These are phyloP conservation scores for Bembecia ichneumoniformis DNA, from an alignment of 2,888 invertebrate genomes.

Conservation along the genomic window DNA sequence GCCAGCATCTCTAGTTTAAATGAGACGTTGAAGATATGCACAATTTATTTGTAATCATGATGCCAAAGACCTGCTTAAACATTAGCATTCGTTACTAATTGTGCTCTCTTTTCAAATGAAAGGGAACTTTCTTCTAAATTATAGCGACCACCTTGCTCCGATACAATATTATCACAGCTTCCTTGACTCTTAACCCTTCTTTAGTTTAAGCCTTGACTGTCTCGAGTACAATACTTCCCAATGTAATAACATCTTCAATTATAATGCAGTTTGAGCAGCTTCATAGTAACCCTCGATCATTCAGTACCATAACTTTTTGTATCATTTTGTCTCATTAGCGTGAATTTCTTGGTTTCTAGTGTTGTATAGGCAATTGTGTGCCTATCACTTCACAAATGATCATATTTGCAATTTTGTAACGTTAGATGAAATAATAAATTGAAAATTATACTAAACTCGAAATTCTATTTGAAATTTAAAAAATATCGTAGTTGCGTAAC, in stretches of 20 bases:
- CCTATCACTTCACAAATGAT: slow-evolving; percentile 94
- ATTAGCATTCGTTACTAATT: slow-evolving; percentile 72
- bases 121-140: slow-evolving; percentile 77
- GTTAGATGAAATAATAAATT: too few relatives aligned
- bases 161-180: slow-evolving; percentile 90
- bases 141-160: slow-evolving; percentile 90
- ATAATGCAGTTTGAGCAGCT: slow-evolving; percentile 87
- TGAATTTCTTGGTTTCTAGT: slow-evolving; percentile 80
- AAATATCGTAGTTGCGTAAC: too few relatives aligned
- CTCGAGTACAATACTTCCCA: slow-evolving; percentile 94
- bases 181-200: slow-evolving; percentile 77
- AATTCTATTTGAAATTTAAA: too few relatives aligned
- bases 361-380: slow-evolving; percentile 95
- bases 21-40: too few relatives aligned
- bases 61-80: slow-evolving; percentile 77
- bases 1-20: too few relatives aligned
- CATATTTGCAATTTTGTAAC: too few relatives aligned
- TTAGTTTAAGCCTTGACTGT: slow-evolving; percentile 82
- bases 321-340: slow-evolving; percentile 94
- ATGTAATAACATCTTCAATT: slow-evolving; percentile 94
- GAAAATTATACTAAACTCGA: too few relatives aligned
- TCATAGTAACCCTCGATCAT: slow-evolving; percentile 91
- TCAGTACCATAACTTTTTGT: slow-evolving; percentile 94
- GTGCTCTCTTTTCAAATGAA: slow-evolving; percentile 74
- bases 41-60: slow-evolving; percentile 90